phyloP scores from a whole-genome alignment of 37 sponge, comb jelly and placozoan species.

The Haliclona indistincta region DNA sequence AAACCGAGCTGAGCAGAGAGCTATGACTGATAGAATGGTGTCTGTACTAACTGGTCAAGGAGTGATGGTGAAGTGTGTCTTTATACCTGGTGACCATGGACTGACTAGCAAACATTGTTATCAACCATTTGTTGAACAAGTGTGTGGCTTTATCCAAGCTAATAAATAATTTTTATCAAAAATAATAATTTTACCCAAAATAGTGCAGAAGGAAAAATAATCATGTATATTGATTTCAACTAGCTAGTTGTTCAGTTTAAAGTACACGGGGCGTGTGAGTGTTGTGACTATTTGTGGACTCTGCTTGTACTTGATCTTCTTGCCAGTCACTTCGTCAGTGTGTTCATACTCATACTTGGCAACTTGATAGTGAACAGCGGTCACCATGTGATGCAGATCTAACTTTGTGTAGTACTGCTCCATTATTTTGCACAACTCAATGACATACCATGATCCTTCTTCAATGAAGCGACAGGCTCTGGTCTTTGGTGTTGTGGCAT shows the following conservation, averaged over 20 bases:
- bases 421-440: not conserved
- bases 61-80: conserved; percentile 18
- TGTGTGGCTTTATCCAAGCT: conserved; percentile 7
- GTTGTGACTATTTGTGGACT: not conserved
- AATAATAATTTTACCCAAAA: not conserved
- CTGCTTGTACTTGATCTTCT: not conserved
- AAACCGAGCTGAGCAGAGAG: conserved; percentile 17
- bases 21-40: conserved; percentile 39
- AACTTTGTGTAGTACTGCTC: not conserved
- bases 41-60: conserved; percentile 2
- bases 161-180: not conserved
- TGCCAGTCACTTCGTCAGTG: not conserved
- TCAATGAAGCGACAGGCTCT: conserved; percentile 7
- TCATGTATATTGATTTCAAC: too few species aligned
- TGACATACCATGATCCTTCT: conserved; percentile 8
- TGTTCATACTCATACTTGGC: not conserved
- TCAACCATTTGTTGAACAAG: conserved; percentile 37
- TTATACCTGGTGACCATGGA: conserved; percentile 39
- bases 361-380: not conserved
- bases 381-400: not conserved
- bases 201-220: not conserved
- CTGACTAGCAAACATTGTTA: conserved; percentile 4
- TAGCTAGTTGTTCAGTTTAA: too few species aligned
- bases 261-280: not conserved
- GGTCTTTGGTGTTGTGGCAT: conserved; percentile 11